These are phyloP conservation scores for Cylas formicarius DNA, from an alignment of 1,140 invertebrate species.

Conservation along the genomic window DNA sequence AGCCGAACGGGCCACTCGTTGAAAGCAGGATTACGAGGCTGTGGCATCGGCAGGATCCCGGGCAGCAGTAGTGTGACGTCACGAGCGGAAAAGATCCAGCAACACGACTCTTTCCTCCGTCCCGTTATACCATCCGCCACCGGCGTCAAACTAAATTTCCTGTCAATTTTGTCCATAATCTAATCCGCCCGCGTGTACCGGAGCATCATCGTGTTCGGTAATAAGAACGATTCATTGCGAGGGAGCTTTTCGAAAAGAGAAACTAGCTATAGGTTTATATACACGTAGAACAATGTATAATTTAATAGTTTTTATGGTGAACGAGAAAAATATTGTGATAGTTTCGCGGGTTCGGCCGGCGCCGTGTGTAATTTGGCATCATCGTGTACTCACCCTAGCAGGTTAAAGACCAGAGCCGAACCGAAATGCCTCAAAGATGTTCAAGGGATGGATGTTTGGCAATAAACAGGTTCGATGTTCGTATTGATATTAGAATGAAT, in stretches of 20 bases:
- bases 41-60: slow-evolving; percentile 36
- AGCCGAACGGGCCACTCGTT: no score
- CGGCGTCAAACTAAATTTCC: slow-evolving; percentile 15
- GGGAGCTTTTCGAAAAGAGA: no score
- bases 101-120: slow-evolving; percentile 25
- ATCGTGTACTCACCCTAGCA: background rate
- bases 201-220: background rate
- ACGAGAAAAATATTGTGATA: no score
- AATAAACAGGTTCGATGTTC: slow-evolving; percentile 35
- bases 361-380: background rate
- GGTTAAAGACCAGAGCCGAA: background rate
- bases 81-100: slow-evolving; percentile 32
- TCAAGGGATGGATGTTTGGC: slow-evolving; percentile 36
- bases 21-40: slow-evolving; percentile 21
- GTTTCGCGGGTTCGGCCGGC: background rate
- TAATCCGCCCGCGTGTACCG: background rate
- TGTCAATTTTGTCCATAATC: slow-evolving; percentile 1
- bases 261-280: no score
- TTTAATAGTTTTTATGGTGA: no score
- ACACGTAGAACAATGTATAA: no score
- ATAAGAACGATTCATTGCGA: background rate
- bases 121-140: slow-evolving; percentile 13
- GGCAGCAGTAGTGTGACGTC: slow-evolving; percentile 41
- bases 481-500: no score
- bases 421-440: slow-evolving; percentile 23